Evolutionary conservation across 2,113 vertebrate genomes (phyloP).

Genomic region (human (Homo sapiens)): GRCh38 chrX:151761001-151761500

Average conservation of each 20-base stretch:
- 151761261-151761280: not conserved
- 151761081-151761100: not conserved
- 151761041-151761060: not conserved
- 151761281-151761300: not conserved
- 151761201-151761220: not conserved
- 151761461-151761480: not conserved
- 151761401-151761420: not conserved
- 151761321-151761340: not conserved
- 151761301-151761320: not conserved
- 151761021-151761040: not conserved
- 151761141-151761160: not conserved
- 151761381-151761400: not conserved
- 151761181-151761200: not conserved
- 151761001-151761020: not conserved
- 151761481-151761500: not conserved
- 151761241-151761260: not conserved
- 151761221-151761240: not conserved
- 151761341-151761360: not conserved
- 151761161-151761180: not conserved
- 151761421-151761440: not conserved
- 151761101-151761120: not conserved
- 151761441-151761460: not conserved
- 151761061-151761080: not conserved
- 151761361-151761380: not conserved
- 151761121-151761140: not conserved